Evolutionary conservation across 2,797 vertebrate species (phyloP).

Genomic region (Limosa lapponica): DNA sequence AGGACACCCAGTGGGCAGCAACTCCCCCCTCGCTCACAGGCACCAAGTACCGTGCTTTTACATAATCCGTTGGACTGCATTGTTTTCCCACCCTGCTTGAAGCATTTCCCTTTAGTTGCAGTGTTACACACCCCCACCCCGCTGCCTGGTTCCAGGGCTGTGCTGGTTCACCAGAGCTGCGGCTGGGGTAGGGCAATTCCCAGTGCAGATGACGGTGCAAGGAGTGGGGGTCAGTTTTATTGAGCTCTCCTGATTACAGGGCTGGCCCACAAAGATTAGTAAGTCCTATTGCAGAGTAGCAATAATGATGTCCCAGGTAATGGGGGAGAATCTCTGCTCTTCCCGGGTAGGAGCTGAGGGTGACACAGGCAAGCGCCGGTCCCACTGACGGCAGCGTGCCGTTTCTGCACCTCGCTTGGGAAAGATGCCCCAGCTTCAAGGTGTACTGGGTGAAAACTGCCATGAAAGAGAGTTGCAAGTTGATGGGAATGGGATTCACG

Average conservation of each 20-base stretch:
- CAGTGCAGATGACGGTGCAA: not conserved
- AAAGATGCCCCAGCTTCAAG: not conserved
- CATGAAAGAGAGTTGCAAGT: not conserved
- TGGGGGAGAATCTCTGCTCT: not conserved
- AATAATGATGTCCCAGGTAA: not conserved
- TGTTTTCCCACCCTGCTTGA: not conserved
- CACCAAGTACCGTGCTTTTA: not conserved
- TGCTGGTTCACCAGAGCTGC: not conserved
- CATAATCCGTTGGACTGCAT: not conserved
- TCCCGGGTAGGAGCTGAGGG: not conserved
- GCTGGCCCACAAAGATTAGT: not conserved
- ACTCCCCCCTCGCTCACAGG: fast-evolving
- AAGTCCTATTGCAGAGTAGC: not conserved
- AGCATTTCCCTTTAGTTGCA: not conserved
- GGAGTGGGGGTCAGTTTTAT: not conserved
- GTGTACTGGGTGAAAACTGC: not conserved
- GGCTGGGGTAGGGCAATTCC: not conserved
- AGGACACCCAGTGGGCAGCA: not conserved
- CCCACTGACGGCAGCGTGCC: fast-evolving
- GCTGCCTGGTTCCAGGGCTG: not conserved
- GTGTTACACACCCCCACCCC: not conserved
- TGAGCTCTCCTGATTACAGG: not conserved
- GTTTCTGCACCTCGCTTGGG: fast-evolving
- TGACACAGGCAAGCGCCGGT: not conserved
- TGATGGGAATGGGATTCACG: not conserved